Evolutionary conservation across 2,888 invertebrate species (phyloP), one percentile per base, ranked within the genome.

Genomic region (Dryococelus australis): DNA sequence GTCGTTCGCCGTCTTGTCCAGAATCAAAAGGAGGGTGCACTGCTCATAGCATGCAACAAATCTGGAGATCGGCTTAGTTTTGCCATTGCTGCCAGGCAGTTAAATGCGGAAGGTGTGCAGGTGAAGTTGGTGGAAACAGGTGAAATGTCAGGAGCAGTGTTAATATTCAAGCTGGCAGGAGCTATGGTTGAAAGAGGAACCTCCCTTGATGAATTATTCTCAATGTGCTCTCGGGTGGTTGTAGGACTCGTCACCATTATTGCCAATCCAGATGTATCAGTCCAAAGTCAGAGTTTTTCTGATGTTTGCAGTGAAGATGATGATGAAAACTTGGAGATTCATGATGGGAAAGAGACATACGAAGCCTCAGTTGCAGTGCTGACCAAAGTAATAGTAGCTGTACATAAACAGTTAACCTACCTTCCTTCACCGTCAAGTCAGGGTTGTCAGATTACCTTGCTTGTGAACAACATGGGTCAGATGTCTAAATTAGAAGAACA

Each of bases 61-160:
- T 96, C 96, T 0, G 96, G 96, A 0, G 96, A 97, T 90, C 93
- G 96, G 87, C 92, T 97, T n/a, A 97, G 96, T 92, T 97, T 97
- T 91, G 97, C 97, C 0, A 93, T 97, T 91, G 97, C 97, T 1
- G 94, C 96, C 27, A 96, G 97, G 91, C 94, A 95, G 90, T 96
- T 96, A 0, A 94, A 94, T 90, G 93, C 94, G 65, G 93, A 94
- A 87, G 95, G 95, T 0, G 93, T 95, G 28, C 94, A 94, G 92
- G 91, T 94, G 0, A 94, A 94, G 84, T 86, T 89, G 88, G 27
- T 89, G 26, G 85, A 87, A 3, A 85, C 88, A 2, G 88, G 87
- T 20, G 93, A 94, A 65, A 91, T 94, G 51, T 92, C 93, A 90
- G 94, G 94, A 9, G 92, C 92, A 16, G 88, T 93, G 12, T 90